Conservation (phyloP, 1,140 invertebrate species). For the Batillaria attramentaria region DNA sequence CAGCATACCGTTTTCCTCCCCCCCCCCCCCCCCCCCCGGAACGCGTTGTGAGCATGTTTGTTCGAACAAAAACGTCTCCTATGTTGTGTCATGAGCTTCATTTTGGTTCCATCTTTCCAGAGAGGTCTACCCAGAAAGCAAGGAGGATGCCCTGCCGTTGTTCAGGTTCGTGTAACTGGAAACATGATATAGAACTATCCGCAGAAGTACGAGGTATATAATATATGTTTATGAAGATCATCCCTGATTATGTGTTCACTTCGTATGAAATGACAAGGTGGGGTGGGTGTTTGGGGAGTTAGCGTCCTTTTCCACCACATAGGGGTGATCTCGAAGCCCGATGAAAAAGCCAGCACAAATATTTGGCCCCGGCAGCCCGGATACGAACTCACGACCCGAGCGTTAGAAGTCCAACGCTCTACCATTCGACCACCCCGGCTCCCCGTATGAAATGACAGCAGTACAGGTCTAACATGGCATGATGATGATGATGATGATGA, state of each 20-base stretch:
- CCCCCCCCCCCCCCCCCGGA: too few relatives aligned
- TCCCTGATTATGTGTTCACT: not conserved
- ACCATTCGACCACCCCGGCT: too few relatives aligned
- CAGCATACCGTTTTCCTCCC: too few relatives aligned
- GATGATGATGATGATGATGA: not conserved
- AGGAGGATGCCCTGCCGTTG: not conserved
- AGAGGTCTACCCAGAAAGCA: not conserved
- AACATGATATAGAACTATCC: not conserved
- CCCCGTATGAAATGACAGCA: too few relatives aligned
- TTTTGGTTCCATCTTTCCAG: not conserved
- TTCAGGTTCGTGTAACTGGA: not conserved
- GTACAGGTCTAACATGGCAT: too few relatives aligned
- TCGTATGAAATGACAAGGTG: not conserved
- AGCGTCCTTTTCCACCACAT: not conserved
- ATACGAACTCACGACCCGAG: too few relatives aligned
- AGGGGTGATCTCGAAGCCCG: too few relatives aligned
- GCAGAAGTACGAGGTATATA: not conserved
- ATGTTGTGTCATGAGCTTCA: not conserved
- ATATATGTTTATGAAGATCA: not conserved
- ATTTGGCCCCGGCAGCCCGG: too few relatives aligned
- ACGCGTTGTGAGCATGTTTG: conserved; percentile 6
- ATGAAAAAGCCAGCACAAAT: too few relatives aligned
- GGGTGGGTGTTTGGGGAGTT: not conserved
- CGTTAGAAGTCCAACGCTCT: too few relatives aligned
- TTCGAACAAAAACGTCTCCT: not conserved